Conservation (phyloP, 35 echinoderm and acorn worm genomes). For the Acanthaster planci region DNA sequence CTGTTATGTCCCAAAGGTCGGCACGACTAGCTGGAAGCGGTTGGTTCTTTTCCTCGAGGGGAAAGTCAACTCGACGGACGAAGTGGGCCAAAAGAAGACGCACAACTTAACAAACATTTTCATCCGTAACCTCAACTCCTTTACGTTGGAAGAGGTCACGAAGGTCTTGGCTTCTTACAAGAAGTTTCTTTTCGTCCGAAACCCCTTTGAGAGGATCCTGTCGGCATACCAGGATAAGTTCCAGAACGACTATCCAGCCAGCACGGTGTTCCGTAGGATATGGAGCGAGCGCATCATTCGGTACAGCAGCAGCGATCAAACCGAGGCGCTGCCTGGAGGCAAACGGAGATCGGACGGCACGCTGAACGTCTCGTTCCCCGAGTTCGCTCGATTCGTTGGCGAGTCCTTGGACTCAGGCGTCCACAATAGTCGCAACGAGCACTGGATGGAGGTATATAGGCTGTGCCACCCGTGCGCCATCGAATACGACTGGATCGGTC, state of each 20-base stretch:
- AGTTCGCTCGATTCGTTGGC: slow-evolving; percentile 68
- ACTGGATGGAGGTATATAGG: slow-evolving; percentile 45
- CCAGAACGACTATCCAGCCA: slow-evolving; percentile 5
- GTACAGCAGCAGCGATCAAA: neutral
- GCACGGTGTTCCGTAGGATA: neutral
- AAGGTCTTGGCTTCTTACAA: slow-evolving; percentile 9
- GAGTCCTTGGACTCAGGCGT: neutral
- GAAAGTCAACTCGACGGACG: neutral
- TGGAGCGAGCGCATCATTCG: neutral
- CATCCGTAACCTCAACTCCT: slow-evolving; percentile 13
- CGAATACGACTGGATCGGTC: slow-evolving; percentile 75
- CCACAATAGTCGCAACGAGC: slow-evolving; percentile 43
- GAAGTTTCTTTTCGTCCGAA: slow-evolving; percentile 33
- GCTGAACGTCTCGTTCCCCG: slow-evolving; percentile 63
- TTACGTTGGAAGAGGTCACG: neutral
- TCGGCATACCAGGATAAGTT: slow-evolving; percentile 54
- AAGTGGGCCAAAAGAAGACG: neutral
- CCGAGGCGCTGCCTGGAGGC: no score
- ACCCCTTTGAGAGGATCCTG: slow-evolving; percentile 41
- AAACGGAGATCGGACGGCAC: neutral
- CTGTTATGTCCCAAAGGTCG: slow-evolving; percentile 44
- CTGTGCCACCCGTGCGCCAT: slow-evolving; percentile 74
- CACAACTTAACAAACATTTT: neutral
- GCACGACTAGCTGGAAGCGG: slow-evolving; percentile 43
- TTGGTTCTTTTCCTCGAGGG: slow-evolving; percentile 40